phyloP scores from a whole-genome alignment of 2,888 invertebrate genomes.

The Scrobipalpa costella region DNA sequence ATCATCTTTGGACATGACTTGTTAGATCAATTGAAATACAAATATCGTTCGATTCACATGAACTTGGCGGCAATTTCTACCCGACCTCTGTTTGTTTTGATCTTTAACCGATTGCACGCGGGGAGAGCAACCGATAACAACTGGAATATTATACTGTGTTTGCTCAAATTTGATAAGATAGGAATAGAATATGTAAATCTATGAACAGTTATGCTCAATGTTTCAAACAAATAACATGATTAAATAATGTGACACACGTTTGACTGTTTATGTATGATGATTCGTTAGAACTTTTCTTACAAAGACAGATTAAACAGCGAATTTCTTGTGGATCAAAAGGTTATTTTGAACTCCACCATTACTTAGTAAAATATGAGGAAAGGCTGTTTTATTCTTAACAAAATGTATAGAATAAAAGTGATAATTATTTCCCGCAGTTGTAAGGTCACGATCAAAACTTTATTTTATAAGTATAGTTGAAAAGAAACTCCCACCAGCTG shows the following conservation, averaged over 20 bases:
- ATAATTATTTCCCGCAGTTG: too few species aligned
- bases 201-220: neutral
- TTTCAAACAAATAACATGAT: conserved; percentile 10
- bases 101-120: conserved; percentile 15
- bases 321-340: too few species aligned
- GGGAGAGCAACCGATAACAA: conserved; percentile 19
- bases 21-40: conserved; percentile 74
- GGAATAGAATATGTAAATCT: conserved; percentile 16
- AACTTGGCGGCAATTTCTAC: conserved; percentile 13
- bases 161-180: conserved; percentile 22
- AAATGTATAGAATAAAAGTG: too few species aligned
- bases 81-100: conserved; percentile 17
- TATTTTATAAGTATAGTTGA: too few species aligned
- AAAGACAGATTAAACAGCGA: too few species aligned
- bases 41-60: conserved; percentile 54
- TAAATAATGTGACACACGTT: neutral
- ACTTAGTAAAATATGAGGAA: too few species aligned
- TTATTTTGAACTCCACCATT: too few species aligned
- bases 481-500: too few species aligned
- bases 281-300: neutral
- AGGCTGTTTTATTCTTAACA: too few species aligned
- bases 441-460: too few species aligned
- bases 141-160: neutral
- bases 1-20: conserved; percentile 54
- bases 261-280: neutral